Evolutionary conservation across 2,113 vertebrate species (phyloP), one percentile per base, ranked within the genome.

Genomic region (Istiophorus platypterus): DNA sequence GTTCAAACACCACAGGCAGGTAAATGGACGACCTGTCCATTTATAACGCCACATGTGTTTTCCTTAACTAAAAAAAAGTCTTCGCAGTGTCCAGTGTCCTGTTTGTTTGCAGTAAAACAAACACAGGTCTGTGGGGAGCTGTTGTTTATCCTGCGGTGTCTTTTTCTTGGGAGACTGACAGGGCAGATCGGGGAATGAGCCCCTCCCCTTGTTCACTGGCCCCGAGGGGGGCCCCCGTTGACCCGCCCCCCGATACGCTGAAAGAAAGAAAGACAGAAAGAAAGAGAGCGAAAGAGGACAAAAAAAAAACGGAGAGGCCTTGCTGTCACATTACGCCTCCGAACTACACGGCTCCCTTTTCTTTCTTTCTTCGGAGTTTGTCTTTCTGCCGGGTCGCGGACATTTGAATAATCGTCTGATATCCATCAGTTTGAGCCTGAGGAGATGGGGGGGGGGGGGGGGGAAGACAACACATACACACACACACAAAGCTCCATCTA

Each of bases 381-480:
- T 86, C 78, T 88, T 88, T 91, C 81, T 83, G 81, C 63, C 63
- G 7, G 51, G 39, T 56, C 17, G 37, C 52, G 9, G 45, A 66
- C 88, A 75, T 91, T 90, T 90, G 86, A 91, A 88, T 85, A 84
- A 84, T 78, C 52, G 75, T 65, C 80, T 87, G 86, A 92, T 85
- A 81, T 89, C 86, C 81, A 85, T 91, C 86, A 87, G 85, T 72
- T 61, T 67, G 70, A 87, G 84, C 76, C 74, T 1, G 39, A 78
- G 78, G 84, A 78, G 80, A 71, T 27, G 18, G 63, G 72, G 31
- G 76, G 78, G 84, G 76, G 80, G 67, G 27, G 18, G 63, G 72
- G 31, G 76, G 80, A 76, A 87, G 39, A 85, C 80, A 86, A 73
- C 39, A 63, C 66, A 74, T 69, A 54, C 71, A 73, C 52, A 71